Percentiles rank a stretch among this genome's conserved stretches.
Evolutionary conservation across 2,797 vertebrate genomes (phyloP).

Genomic region (Sebastes kiyomatsui): DNA sequence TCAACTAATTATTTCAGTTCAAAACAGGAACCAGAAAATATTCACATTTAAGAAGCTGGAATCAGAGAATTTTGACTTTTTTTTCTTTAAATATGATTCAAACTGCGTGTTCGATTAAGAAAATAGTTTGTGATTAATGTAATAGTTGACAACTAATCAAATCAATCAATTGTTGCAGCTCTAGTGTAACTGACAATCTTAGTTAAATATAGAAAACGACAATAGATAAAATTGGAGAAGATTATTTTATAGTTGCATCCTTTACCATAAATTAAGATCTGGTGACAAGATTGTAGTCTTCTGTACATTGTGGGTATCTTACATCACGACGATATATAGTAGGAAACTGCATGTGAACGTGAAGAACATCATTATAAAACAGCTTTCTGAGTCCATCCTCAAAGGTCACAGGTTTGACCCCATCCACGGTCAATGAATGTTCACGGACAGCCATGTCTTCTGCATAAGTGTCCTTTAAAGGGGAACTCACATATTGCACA

Average conservation of each 20-base stretch:
- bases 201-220: not conserved
- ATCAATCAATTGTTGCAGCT: too few relatives aligned
- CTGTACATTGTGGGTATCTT: not conserved
- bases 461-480: slow-evolving; percentile 18
- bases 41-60: too few relatives aligned
- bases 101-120: too few relatives aligned
- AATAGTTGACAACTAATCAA: too few relatives aligned
- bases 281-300: not conserved
- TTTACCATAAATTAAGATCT: not conserved
- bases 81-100: too few relatives aligned
- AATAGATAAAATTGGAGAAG: not conserved
- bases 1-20: not conserved
- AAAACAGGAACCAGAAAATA: too few relatives aligned
- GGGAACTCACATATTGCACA: not conserved
- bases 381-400: not conserved
- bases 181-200: too few relatives aligned
- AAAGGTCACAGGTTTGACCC: slow-evolving; percentile 21
- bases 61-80: too few relatives aligned
- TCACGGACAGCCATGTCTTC: slow-evolving; percentile 12
- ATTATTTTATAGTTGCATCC: not conserved
- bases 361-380: not conserved
- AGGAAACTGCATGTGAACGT: not conserved
- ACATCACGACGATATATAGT: not conserved
- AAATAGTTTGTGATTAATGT: too few relatives aligned
- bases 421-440: not conserved